phyloP scores from a whole-genome alignment of 2,888 invertebrate genomes.

The Stratiomys singularior region DNA sequence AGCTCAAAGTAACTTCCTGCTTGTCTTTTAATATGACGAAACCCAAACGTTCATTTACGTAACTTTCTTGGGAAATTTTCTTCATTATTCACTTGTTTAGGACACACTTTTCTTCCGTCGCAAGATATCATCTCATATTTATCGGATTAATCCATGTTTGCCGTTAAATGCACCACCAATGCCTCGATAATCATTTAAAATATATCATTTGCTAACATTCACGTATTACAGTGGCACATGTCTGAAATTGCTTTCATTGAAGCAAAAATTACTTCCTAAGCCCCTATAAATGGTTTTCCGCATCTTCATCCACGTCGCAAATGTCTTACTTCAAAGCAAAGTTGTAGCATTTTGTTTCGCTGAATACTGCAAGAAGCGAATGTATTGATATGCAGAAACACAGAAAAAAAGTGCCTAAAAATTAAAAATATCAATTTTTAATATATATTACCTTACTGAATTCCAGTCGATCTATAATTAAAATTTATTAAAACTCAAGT shows the following conservation, averaged over 20 bases:
- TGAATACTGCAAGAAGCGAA: not conserved
- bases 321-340: not conserved
- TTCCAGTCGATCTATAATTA: slow-evolving; percentile 47
- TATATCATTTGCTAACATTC: not conserved
- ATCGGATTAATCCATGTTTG: not conserved
- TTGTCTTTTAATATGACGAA: too few relatives aligned
- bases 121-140: too few relatives aligned
- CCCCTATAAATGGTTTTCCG: not conserved
- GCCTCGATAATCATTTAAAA: not conserved
- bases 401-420: too few relatives aligned
- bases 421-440: not conserved
- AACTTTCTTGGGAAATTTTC: too few relatives aligned
- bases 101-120: too few relatives aligned
- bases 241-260: too few relatives aligned
- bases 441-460: slow-evolving; percentile 13
- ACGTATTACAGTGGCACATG: not conserved
- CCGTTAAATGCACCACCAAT: not conserved
- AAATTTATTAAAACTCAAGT: slow-evolving; percentile 50
- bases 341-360: not conserved
- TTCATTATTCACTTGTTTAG: too few relatives aligned
- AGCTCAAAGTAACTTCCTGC: too few relatives aligned
- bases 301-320: not conserved
- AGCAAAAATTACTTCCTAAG: too few relatives aligned
- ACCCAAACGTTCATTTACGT: too few relatives aligned
- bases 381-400: not conserved